Percentiles rank a stretch among this genome's conserved stretches.
phyloP scores from a whole-genome alignment of 2,888 invertebrate species.

The Metacarcinus magister region DNA sequence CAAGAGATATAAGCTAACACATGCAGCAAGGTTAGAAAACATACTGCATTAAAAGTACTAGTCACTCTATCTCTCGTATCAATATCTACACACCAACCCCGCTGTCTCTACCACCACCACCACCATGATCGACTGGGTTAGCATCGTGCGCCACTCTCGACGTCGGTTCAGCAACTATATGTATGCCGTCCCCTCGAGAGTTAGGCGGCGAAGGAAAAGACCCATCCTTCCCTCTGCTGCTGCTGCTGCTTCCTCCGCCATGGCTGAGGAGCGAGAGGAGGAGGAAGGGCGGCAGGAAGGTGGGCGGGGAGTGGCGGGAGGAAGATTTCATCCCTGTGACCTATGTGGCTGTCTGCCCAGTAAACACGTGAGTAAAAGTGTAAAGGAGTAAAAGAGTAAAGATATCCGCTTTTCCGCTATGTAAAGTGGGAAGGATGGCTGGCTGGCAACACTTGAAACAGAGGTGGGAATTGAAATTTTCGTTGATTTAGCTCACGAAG shows the following conservation, averaged over 20 bases:
- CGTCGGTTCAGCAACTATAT: slow-evolving; percentile 90
- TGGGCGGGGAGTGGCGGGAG: slow-evolving; percentile 8
- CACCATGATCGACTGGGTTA: slow-evolving; percentile 91
- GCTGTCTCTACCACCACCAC: neutral
- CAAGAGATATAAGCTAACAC: neutral
- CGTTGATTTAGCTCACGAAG: neutral
- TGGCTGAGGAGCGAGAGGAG: slow-evolving; percentile 51
- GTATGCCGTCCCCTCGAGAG: slow-evolving; percentile 88
- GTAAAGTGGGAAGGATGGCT: neutral
- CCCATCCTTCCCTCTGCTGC: slow-evolving; percentile 83
- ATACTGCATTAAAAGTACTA: neutral
- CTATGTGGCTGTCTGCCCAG: slow-evolving; percentile 78
- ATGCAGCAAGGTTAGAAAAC: neutral
- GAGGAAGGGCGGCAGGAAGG: slow-evolving; percentile 48
- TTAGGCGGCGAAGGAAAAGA: slow-evolving; percentile 87
- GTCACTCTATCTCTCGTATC: neutral
- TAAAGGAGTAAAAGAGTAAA: too few relatives aligned
- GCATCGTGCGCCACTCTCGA: slow-evolving; percentile 90
- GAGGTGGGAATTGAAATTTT: neutral
- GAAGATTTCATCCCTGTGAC: slow-evolving; percentile 66
- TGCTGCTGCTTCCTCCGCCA: slow-evolving; percentile 82
- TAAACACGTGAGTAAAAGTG: slow-evolving; percentile 70
- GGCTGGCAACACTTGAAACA: neutral
- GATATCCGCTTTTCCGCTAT: neutral
- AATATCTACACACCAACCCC: neutral